phyloP scores from a whole-genome alignment of 2,797 vertebrate genomes.

The Danionella dracula region DNA sequence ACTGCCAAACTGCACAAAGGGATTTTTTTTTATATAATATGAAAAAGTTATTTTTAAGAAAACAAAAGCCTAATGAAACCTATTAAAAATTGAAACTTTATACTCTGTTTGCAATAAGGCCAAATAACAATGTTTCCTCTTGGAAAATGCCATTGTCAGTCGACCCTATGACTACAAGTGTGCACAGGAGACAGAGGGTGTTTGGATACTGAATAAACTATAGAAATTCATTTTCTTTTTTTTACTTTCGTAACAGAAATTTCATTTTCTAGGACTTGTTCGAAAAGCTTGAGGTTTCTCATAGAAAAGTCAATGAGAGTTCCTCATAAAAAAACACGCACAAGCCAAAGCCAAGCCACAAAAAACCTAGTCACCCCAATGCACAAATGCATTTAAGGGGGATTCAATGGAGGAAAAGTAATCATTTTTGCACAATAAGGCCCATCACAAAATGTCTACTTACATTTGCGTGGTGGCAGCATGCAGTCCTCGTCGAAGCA shows the following conservation, averaged over 20 bases:
- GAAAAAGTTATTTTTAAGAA: too few relatives aligned
- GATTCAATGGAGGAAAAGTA: conserved; percentile 30
- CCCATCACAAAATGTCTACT: conserved; percentile 38
- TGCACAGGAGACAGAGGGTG: too few relatives aligned
- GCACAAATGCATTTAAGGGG: conserved; percentile 39
- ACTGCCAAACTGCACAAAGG: too few relatives aligned
- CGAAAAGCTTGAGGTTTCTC: conserved; percentile 12
- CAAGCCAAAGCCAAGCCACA: neutral
- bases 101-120: too few relatives aligned
- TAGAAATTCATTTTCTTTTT: too few relatives aligned
- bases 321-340: neutral
- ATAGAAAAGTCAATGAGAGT: neutral
- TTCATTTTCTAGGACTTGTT: conserved; percentile 4
- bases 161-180: too few relatives aligned
- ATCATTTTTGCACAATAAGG: conserved; percentile 43
- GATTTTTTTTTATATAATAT: too few relatives aligned
- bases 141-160: too few relatives aligned
- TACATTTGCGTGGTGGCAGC: conserved; percentile 35
- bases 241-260: conserved; percentile 1
- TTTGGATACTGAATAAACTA: too few relatives aligned
- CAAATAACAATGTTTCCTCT: too few relatives aligned
- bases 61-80: too few relatives aligned
- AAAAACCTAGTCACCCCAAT: conserved; percentile 11
- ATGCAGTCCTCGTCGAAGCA: conserved; percentile 20
- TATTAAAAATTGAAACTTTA: too few relatives aligned